Evolutionary conservation across 64 coral and sea anemone species (phyloP).

Genomic region (Trachythela sp.): DNA sequence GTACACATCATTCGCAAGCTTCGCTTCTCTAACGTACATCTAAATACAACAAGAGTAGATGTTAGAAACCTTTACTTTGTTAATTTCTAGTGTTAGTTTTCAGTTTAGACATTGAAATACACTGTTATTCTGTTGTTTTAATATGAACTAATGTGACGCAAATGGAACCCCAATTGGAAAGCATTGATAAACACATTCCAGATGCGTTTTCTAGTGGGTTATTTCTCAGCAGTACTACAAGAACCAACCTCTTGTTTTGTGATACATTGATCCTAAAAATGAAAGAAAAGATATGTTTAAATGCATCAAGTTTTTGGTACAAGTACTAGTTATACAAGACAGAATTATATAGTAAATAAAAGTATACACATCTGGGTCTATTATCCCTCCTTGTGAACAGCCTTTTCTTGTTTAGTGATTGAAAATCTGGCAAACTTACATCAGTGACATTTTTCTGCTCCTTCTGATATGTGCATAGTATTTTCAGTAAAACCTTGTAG

Average conservation of each 20-base stretch:
- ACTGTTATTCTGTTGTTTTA: too few relatives aligned
- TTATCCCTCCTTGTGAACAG: constrained; percentile 5
- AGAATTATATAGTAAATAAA: background rate
- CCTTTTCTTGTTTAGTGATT: background rate
- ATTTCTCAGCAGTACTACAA: background rate
- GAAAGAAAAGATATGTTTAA: constrained; percentile 8
- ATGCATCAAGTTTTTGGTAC: background rate
- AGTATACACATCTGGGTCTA: background rate
- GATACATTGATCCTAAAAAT: constrained; percentile 81
- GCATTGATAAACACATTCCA: too few relatives aligned
- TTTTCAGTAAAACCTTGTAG: constrained; percentile 92
- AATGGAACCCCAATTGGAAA: too few relatives aligned
- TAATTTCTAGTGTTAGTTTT: too few relatives aligned
- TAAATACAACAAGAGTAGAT: constrained; percentile 21
- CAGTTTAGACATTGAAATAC: too few relatives aligned
- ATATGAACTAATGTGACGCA: too few relatives aligned
- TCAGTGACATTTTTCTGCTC: constrained; percentile 94
- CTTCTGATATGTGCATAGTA: constrained; percentile 92
- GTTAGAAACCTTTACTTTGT: background rate
- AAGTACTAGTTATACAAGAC: background rate
- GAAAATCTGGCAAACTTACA: constrained; percentile 16
- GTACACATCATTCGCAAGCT: constrained; percentile 96
- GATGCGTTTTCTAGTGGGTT: too few relatives aligned
- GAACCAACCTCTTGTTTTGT: constrained; percentile 84
- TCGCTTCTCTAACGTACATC: constrained; percentile 93